These are phyloP conservation scores for Galeopsomyia nigrocyanea DNA, from an alignment of 2,888 invertebrate species.

Conservation along the genomic window DNA sequence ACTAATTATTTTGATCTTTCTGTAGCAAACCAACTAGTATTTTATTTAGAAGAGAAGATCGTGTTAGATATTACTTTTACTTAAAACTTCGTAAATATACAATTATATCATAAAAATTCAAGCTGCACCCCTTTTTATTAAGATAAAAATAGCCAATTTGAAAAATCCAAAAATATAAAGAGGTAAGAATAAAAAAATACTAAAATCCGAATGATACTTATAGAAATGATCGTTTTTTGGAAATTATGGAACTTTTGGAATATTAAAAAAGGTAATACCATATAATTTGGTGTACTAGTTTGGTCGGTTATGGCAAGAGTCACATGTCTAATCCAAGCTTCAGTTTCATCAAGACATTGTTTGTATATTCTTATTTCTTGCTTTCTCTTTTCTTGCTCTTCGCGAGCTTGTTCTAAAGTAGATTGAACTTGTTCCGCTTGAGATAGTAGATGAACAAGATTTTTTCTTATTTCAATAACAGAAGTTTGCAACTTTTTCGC, in stretches of 20 bases:
- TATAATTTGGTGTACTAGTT: conserved; percentile 46
- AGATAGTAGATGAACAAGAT: conserved; percentile 76
- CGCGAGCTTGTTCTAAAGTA: conserved; percentile 71
- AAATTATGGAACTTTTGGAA: too few relatives aligned
- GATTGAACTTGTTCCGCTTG: conserved; percentile 79
- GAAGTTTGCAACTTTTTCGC: conserved; percentile 73
- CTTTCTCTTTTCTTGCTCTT: conserved; percentile 71
- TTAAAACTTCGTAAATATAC: too few relatives aligned
- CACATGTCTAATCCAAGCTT: conserved; percentile 60
- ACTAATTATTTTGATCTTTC: neutral
- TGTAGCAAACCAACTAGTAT: neutral
- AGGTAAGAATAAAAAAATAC: neutral
- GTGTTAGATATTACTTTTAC: too few relatives aligned
- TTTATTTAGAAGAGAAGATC: too few relatives aligned
- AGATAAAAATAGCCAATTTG: too few relatives aligned
- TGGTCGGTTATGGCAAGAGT: conserved; percentile 55
- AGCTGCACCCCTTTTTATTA: too few relatives aligned
- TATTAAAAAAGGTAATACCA: conserved; percentile 38
- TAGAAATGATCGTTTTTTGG: too few relatives aligned
- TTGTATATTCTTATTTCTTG: conserved; percentile 69
- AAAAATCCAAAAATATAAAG: neutral
- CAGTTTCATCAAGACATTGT: conserved; percentile 62
- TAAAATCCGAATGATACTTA: neutral
- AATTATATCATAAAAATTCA: too few relatives aligned
- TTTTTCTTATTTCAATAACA: conserved; percentile 74